A percentile compares a stretch with the other conserved stretches of the same genome.
Evolutionary conservation across 2,113 vertebrate genomes (phyloP).

Genomic region (Dasyurus viverrinus): DNA sequence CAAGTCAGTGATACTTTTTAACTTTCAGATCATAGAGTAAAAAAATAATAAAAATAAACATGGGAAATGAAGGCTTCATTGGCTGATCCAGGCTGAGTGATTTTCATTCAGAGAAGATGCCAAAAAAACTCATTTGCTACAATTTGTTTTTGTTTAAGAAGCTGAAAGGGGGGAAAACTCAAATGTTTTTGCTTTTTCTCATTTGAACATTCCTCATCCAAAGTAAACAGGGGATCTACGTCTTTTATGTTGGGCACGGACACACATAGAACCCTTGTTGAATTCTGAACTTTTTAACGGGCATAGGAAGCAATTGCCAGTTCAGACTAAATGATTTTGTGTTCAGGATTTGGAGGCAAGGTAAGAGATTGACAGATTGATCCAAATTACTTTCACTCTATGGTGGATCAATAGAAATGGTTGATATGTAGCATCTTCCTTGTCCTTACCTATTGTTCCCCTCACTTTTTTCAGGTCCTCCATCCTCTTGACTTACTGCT

Average conservation of each 20-base stretch:
- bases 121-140: conserved; percentile 57
- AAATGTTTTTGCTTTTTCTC: conserved; percentile 72
- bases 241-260: conserved; percentile 70
- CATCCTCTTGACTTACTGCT: background rate
- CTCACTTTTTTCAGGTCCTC: background rate
- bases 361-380: background rate
- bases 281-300: background rate
- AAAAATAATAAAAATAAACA: conserved; percentile 49
- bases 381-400: background rate
- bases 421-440: background rate
- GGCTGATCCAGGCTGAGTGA: conserved; percentile 52
- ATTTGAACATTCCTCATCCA: conserved; percentile 69
- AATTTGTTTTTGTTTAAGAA: conserved; percentile 70
- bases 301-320: background rate
- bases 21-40: conserved; percentile 60
- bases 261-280: conserved; percentile 73
- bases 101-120: conserved; percentile 70
- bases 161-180: conserved; percentile 58
- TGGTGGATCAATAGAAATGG: background rate
- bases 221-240: conserved; percentile 75
- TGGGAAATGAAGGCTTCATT: conserved; percentile 51
- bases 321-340: conserved; percentile 63
- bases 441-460: background rate
- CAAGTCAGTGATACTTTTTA: conserved; percentile 56
- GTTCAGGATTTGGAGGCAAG: background rate